Base-by-base conservation (phyloP, 2,113 vertebrate species). In the Megaleporinus macrocephalus region DNA sequence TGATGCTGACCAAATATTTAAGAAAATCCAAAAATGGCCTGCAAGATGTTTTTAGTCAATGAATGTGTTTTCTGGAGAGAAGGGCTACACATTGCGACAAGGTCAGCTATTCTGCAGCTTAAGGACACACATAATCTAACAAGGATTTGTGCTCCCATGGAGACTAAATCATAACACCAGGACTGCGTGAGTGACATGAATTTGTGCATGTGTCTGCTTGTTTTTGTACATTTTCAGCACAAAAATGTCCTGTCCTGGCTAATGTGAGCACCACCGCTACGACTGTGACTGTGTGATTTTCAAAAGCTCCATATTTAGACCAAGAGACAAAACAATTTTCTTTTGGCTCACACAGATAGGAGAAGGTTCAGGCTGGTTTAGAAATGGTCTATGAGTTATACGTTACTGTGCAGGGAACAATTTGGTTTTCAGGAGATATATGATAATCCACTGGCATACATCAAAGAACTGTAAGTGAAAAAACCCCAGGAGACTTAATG, bases 81-180 rank as follows among this genome's bases (percentile, higher is more conserved):
- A 61, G 7, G 1, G 33, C 27, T 22, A 70, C 33, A 79, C 24
- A 20, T 51, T 57, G 18, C 55, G n/a, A 70, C 51, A 57, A 57
- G 30, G 51, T 49, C 29, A 57, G 29, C 55, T 33, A 68, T 22
- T 18, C 29, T 36, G 65, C 29, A 68, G 33, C 41, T 22, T 36
- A 68, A 36, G 33, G 20, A 68, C 33, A 69, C 49, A 69, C 26
- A 69, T 57, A 55, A 57, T 41, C 24, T 57, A 49, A 79, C 44
- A 59, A n/a, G 53, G 5, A 66, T 53, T 41, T 51, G 61, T 66
- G 44, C 76, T 33, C 24, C n/a, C 41, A 70, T 70, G 51, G 30
- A 44, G 13, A 59, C 24, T 59, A 44, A 70, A 79, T 79, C 30
- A 59, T 59, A 79, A 57, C 65, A 68, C 20, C 65, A 68, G 29